Evolutionary conservation across 1,140 invertebrate species (phyloP).

Genomic region (Cylas formicarius): DNA sequence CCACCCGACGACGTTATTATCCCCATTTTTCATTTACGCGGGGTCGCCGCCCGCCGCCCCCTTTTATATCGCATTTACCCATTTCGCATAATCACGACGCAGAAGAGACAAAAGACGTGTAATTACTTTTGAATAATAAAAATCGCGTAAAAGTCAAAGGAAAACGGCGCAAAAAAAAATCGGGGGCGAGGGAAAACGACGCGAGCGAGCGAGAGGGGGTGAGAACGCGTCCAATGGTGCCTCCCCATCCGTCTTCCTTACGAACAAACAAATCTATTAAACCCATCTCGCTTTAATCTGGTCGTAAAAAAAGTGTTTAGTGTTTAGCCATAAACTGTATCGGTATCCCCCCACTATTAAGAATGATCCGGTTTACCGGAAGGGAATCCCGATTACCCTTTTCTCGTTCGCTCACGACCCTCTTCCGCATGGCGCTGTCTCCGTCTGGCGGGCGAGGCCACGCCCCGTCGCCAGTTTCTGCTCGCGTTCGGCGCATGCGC

Average conservation of each 20-base stretch:
- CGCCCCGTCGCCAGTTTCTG: conserved; percentile 26
- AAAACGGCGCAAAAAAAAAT: conserved; percentile 7
- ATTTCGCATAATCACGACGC: too few species aligned
- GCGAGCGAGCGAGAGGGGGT: neutral
- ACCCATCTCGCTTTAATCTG: conserved; percentile 39
- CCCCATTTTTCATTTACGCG: conserved; percentile 5
- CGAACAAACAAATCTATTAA: conserved; percentile 39
- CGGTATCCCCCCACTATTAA: conserved; percentile 36
- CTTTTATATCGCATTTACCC: too few species aligned
- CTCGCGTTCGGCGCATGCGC: conserved; percentile 22
- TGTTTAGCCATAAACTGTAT: conserved; percentile 42
- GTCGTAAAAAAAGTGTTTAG: conserved; percentile 41
- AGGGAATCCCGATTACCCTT: conserved; percentile 19
- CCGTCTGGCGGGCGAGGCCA: conserved; percentile 7
- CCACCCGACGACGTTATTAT: neutral
- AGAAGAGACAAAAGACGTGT: conserved; percentile 12
- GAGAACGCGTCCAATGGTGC: too few species aligned
- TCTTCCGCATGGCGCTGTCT: conserved; percentile 13
- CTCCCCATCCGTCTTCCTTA: conserved; percentile 33
- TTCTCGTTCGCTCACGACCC: conserved; percentile 4
- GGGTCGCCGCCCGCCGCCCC: too few species aligned
- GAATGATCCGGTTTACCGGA: conserved; percentile 33
- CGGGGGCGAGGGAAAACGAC: conserved; percentile 5
- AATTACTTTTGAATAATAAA: conserved; percentile 28
- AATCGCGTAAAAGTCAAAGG: conserved; percentile 8